These are phyloP conservation scores for Ochotona curzoniae DNA, from an alignment of 2,113 vertebrate genomes.

Conservation along the genomic window DNA sequence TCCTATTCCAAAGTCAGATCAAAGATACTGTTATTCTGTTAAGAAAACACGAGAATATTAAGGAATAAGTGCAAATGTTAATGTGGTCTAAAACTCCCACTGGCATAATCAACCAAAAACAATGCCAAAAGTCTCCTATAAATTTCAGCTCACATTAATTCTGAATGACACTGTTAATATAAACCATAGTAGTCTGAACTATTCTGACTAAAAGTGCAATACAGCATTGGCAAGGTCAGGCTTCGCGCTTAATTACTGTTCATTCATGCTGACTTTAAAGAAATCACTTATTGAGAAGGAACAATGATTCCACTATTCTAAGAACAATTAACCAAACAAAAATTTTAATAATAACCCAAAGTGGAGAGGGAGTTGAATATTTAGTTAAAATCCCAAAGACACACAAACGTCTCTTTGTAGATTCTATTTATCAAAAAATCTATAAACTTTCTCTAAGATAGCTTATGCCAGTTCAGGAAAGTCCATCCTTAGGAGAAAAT, in stretches of 20 bases:
- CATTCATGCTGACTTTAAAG: slow-evolving; percentile 16
- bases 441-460: slow-evolving; percentile 24
- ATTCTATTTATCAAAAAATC: slow-evolving; percentile 29
- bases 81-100: slow-evolving; percentile 51
- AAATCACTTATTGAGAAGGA: slow-evolving; percentile 14
- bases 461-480: slow-evolving; percentile 5
- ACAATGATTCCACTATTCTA: slow-evolving; percentile 37
- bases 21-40: slow-evolving; percentile 54
- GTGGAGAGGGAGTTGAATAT: neutral
- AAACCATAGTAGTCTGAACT: neutral
- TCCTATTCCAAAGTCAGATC: slow-evolving; percentile 61
- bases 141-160: slow-evolving; percentile 50
- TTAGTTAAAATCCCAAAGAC: neutral
- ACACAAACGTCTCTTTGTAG: neutral
- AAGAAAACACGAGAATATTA: slow-evolving; percentile 54
- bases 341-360: neutral
- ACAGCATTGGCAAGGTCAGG: neutral
- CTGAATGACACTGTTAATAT: slow-evolving; percentile 34
- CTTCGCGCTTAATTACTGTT: slow-evolving; percentile 25
- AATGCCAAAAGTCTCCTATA: slow-evolving; percentile 39
- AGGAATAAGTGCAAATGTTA: slow-evolving; percentile 30
- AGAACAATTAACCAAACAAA: slow-evolving; percentile 53
- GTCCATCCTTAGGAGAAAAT: neutral
- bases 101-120: neutral
- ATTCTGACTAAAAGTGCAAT: slow-evolving; percentile 22